phyloP scores from a whole-genome alignment of 2,888 invertebrate genomes.

The Parelbella ahira region DNA sequence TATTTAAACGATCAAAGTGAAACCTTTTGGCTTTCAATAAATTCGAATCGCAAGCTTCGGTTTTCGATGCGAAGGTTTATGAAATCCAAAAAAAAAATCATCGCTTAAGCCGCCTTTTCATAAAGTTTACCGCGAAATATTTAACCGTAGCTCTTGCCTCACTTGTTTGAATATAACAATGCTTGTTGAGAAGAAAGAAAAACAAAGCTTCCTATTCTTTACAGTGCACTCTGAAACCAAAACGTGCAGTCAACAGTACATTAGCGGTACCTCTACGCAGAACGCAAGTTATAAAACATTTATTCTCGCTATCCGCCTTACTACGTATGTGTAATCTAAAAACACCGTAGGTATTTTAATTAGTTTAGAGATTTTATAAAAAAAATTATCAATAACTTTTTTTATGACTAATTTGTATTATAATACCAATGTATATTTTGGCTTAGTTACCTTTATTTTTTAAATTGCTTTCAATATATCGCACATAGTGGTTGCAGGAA shows the following conservation, averaged over 20 bases:
- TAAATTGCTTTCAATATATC: too few relatives aligned
- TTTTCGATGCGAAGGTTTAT: constrained; percentile 14
- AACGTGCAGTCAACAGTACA: constrained; percentile 22
- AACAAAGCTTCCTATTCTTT: constrained; percentile 12
- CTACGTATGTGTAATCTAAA: too few relatives aligned
- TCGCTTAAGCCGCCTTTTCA: too few relatives aligned
- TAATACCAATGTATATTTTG: too few relatives aligned
- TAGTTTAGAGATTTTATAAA: too few relatives aligned
- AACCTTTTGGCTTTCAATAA: constrained; percentile 16
- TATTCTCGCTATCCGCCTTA: constrained; percentile 19
- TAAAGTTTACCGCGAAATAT: constrained; percentile 13
- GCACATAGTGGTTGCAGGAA: too few relatives aligned
- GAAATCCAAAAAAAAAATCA: too few relatives aligned
- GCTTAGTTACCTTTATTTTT: too few relatives aligned
- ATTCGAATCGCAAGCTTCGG: constrained; percentile 12
- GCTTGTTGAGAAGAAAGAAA: constrained; percentile 13
- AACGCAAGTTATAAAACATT: constrained; percentile 12
- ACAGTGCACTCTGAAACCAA: constrained; percentile 1
- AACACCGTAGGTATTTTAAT: too few relatives aligned
- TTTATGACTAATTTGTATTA: too few relatives aligned
- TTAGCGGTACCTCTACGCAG: constrained; percentile 15
- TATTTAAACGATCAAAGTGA: constrained; percentile 23
- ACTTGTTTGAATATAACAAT: constrained; percentile 17
- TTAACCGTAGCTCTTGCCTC: constrained; percentile 14
- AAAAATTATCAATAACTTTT: too few relatives aligned